Evolutionary conservation across 2,888 invertebrate genomes (phyloP).

Genomic region (Strigamia crassipes): DNA sequence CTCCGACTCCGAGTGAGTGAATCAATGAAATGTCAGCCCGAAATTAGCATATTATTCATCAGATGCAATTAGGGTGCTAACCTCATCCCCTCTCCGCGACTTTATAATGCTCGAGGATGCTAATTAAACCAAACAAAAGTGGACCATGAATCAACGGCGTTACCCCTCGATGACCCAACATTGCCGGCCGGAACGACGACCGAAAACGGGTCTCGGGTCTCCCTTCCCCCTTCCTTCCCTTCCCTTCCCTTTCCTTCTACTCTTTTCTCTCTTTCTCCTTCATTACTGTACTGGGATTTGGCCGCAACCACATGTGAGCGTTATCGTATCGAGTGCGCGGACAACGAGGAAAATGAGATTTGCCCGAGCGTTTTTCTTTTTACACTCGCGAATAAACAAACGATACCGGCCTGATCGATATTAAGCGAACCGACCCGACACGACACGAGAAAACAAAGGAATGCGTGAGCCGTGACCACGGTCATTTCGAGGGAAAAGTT

Average conservation of each 20-base stretch:
- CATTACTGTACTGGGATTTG: neutral
- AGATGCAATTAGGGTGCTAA: slow-evolving; percentile 38
- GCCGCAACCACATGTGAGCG: neutral
- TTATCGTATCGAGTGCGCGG: neutral
- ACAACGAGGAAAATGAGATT: neutral
- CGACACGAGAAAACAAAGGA: neutral
- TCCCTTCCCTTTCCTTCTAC: too few species aligned
- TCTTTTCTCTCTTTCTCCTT: neutral
- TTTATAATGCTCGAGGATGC: slow-evolving; percentile 33
- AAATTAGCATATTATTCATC: slow-evolving; percentile 40
- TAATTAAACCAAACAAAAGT: slow-evolving; percentile 35
- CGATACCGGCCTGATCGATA: too few species aligned
- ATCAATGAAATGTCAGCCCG: slow-evolving; percentile 34
- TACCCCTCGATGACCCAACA: neutral
- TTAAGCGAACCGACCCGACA: too few species aligned
- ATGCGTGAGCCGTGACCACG: neutral
- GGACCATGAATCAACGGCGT: neutral
- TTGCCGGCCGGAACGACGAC: too few species aligned
- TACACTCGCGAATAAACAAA: neutral
- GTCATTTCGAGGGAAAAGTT: neutral
- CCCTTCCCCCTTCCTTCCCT: too few species aligned
- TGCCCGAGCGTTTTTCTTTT: neutral
- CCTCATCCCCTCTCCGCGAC: neutral
- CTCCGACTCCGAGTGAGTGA: too few species aligned
- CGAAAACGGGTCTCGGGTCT: too few species aligned